Base-by-base conservation (phyloP, 2,888 invertebrate genomes). In the Drosophila birchii region DNA sequence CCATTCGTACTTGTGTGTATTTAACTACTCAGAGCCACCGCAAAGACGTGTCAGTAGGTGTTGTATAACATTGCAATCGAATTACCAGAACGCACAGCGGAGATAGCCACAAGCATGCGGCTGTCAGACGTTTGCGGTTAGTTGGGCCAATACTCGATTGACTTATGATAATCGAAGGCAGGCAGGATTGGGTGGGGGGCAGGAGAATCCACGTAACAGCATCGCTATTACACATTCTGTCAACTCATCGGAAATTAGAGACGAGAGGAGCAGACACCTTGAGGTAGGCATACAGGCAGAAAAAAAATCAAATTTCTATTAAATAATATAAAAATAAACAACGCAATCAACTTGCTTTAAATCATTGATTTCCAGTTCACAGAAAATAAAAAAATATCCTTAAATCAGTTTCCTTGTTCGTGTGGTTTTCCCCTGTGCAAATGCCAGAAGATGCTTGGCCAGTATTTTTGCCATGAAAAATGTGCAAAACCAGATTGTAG, bases 21-120 rank as follows among this genome's bases (percentile, higher is more conserved):
- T 68, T 75, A 54, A 67, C 75, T 54, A 43, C 68, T 72, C 67
- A 76, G 78, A 51, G 66, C 66, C 58, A 83, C 82, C 82, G 49
- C 82, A 86, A 76, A 82, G 58, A 63, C 63, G 71, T 78, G 81
- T 67, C 61, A 59, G 75, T 78, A 82, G 73, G 58, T 72, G 75
- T 82, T 82, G 68, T 78, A 75, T 88, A 87, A 85, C 61, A 69
- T 29, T 61, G 58, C 70, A 67, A 61, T 68, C 54, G 56, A 47
- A 69, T 70, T 70, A 61, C 59, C 49, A 39, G 53, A 23, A 45
- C 43, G 45, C 39, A 32, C 18, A 14, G 34, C n/a, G 14, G n/a
- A 41, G 55, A 57, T 57, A 66, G 61, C 83, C 78, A 75, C 86
- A 81, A 80, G 75, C 64, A 75, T 86, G 78, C 75, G 78, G 68